Evolutionary conservation across 2,113 vertebrate genomes (phyloP).

Genomic region (Oreochromis tanganicae): DNA sequence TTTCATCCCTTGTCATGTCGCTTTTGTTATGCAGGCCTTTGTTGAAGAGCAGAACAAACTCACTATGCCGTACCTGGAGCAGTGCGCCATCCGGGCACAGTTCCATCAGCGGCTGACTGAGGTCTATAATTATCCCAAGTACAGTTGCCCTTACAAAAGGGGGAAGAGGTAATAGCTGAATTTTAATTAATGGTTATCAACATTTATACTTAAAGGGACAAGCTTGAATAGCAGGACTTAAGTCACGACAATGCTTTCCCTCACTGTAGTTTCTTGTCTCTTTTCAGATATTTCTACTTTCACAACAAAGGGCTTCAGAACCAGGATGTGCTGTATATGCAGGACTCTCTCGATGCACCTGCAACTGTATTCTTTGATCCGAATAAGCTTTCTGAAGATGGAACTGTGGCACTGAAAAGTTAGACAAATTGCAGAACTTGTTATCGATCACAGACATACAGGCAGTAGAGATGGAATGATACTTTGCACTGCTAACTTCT

Average conservation of each 20-base stretch:
- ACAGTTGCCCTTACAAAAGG: slow-evolving; percentile 76
- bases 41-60: slow-evolving; percentile 75
- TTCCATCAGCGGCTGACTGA: slow-evolving; percentile 72
- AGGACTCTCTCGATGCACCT: slow-evolving; percentile 64
- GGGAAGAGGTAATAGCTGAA: slow-evolving; percentile 49
- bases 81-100: slow-evolving; percentile 46
- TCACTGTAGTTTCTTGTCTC: background rate
- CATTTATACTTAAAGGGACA: background rate
- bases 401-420: slow-evolving; percentile 74
- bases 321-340: slow-evolving; percentile 71
- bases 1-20: background rate
- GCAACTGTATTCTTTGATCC: slow-evolving; percentile 72
- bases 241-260: background rate
- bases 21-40: slow-evolving; percentile 55
- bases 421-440: background rate
- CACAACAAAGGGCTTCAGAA: slow-evolving; percentile 76
- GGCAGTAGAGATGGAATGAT: background rate
- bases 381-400: slow-evolving; percentile 72
- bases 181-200: background rate
- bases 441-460: background rate
- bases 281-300: slow-evolving; percentile 73
- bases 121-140: slow-evolving; percentile 76
- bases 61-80: slow-evolving; percentile 74
- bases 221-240: background rate
- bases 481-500: background rate